Conservation (phyloP, 2,888 invertebrate genomes). For the Cremastinae sp. region DNA sequence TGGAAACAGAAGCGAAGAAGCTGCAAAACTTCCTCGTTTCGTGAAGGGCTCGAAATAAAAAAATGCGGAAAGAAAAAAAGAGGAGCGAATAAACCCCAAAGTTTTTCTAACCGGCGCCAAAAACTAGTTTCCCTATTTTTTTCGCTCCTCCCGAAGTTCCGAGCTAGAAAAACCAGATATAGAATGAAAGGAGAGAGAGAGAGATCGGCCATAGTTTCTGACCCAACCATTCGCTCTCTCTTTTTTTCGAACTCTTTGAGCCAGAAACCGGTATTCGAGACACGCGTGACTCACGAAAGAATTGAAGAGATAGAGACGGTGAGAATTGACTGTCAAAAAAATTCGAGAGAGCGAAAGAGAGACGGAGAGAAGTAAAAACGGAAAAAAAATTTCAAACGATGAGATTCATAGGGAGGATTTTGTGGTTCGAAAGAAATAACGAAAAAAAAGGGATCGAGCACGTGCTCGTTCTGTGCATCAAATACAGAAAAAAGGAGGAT, state of each 20-base stretch:
- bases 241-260: slow-evolving; percentile 9
- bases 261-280: slow-evolving; percentile 56
- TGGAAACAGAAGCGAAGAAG: neutral
- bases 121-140: slow-evolving; percentile 53
- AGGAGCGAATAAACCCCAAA: slow-evolving; percentile 24
- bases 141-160: slow-evolving; percentile 18
- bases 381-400: neutral
- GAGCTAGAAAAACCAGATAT: slow-evolving; percentile 31
- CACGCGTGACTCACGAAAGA: slow-evolving; percentile 49
- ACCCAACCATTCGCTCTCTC: slow-evolving; percentile 34
- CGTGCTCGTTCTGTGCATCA: slow-evolving; percentile 31
- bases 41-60: neutral
- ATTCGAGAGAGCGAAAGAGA: slow-evolving; percentile 15
- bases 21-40: neutral
- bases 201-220: slow-evolving; percentile 55
- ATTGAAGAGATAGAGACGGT: slow-evolving; percentile 39
- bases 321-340: slow-evolving; percentile 36
- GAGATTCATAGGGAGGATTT: slow-evolving; percentile 8
- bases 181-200: slow-evolving; percentile 28
- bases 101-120: slow-evolving; percentile 61
- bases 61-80: neutral
- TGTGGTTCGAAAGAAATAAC: slow-evolving; percentile 40
- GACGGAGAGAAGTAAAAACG: slow-evolving; percentile 13
- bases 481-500: neutral
- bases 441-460: slow-evolving; percentile 52